These are phyloP conservation scores for Atopsyche davidsoni DNA, from an alignment of 1,140 invertebrate species.

Conservation along the genomic window DNA sequence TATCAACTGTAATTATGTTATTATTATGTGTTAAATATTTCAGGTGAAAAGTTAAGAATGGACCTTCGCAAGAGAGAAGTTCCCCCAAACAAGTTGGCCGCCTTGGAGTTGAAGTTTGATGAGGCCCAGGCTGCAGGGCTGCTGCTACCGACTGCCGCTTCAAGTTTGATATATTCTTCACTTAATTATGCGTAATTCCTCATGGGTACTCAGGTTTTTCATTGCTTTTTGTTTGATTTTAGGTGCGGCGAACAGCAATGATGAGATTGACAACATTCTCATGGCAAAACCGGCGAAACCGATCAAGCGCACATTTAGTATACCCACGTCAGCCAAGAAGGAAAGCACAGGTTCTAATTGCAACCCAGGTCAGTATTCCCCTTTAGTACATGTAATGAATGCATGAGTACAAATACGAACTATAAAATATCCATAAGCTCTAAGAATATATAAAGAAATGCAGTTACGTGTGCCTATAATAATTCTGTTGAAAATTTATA, in stretches of 20 bases:
- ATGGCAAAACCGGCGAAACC: constrained; percentile 35
- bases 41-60: constrained; percentile 68
- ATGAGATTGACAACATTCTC: constrained; percentile 38
- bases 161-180: constrained; percentile 10
- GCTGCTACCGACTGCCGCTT: constrained; percentile 65
- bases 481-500: too few species aligned
- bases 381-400: too few species aligned
- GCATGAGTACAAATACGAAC: too few species aligned
- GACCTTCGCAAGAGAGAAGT: constrained; percentile 74
- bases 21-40: constrained; percentile 10
- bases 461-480: too few species aligned
- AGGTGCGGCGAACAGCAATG: constrained; percentile 28
- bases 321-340: constrained; percentile 33
- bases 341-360: too few species aligned
- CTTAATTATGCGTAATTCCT: too few species aligned
- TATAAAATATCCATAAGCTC: too few species aligned
- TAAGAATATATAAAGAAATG: too few species aligned
- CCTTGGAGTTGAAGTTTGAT: constrained; percentile 80
- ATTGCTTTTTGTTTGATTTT: constrained; percentile 1
- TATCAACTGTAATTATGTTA: neutral
- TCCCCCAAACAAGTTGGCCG: constrained; percentile 71
- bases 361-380: too few species aligned
- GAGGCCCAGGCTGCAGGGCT: constrained; percentile 74
- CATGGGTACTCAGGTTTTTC: too few species aligned
- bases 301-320: constrained; percentile 34